Conservation (phyloP, 2,888 invertebrate genomes). For the Leucoptera coffeella region DNA sequence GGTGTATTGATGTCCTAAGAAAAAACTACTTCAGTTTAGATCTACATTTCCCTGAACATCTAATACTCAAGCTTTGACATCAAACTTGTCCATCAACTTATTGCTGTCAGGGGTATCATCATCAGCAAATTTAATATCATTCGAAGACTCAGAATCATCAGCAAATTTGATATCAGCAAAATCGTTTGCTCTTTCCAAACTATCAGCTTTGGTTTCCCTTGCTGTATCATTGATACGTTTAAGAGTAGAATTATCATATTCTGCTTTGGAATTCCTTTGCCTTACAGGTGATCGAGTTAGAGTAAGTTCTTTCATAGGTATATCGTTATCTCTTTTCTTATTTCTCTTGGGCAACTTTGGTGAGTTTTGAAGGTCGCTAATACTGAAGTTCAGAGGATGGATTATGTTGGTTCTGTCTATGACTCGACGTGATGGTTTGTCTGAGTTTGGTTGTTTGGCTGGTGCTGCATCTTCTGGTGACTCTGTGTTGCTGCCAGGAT, state of each 20-base stretch:
- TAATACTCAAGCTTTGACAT: conserved; percentile 29
- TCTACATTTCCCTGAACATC: no score
- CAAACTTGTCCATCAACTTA: conserved; percentile 28
- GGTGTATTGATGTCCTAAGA: no score
- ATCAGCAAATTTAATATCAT: conserved; percentile 36
- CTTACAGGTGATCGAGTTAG: conserved; percentile 24
- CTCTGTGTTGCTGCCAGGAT: conserved; percentile 63
- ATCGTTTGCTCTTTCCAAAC: conserved; percentile 51
- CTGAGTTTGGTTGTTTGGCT: conserved; percentile 39
- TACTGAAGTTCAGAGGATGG: conserved; percentile 44
- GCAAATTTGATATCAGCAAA: conserved; percentile 65
- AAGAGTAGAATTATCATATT: conserved; percentile 22
- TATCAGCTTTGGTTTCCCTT: conserved; percentile 58
- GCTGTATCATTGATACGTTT: conserved; percentile 61
- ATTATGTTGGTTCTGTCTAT: conserved; percentile 38
- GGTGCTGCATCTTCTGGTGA: conserved; percentile 61
- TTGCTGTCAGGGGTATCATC: conserved; percentile 43
- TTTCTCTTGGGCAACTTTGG: conserved; percentile 25
- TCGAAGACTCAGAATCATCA: conserved; percentile 59
- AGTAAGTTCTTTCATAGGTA: conserved; percentile 37
- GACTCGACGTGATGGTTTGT: conserved; percentile 24
- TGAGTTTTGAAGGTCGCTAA: conserved; percentile 36
- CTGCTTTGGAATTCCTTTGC: conserved; percentile 13
- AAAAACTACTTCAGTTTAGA: no score
- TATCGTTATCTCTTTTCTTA: conserved; percentile 25